Percentiles rank a stretch among this genome's conserved stretches.
Conservation (phyloP, 1,140 invertebrate genomes). For the Micrasema longulum region DNA sequence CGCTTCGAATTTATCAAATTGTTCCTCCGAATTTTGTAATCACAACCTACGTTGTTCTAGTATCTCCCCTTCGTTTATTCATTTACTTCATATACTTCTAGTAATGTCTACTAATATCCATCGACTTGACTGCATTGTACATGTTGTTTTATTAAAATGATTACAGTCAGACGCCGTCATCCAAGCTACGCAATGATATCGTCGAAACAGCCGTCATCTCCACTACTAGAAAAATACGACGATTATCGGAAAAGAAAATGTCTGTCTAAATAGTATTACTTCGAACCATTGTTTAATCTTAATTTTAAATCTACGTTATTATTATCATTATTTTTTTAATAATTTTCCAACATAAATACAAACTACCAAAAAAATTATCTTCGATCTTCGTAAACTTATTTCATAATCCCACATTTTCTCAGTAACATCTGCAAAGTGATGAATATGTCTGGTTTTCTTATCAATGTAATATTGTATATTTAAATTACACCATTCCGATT, state of each 20-base stretch:
- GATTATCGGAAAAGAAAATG: slow-evolving; percentile 16
- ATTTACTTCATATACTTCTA: slow-evolving; percentile 5
- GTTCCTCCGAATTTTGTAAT: slow-evolving; percentile 11
- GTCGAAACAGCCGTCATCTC: slow-evolving; percentile 45
- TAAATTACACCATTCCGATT: too few relatives aligned
- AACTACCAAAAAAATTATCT: slow-evolving; percentile 49
- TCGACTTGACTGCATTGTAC: slow-evolving; percentile 40
- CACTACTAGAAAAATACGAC: slow-evolving; percentile 44
- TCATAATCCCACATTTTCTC: slow-evolving; percentile 19
- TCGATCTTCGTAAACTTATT: slow-evolving; percentile 48
- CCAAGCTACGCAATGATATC: slow-evolving; percentile 49
- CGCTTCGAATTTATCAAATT: slow-evolving; percentile 24
- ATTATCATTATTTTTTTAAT: slow-evolving; percentile 46
- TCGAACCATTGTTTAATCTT: slow-evolving; percentile 43
- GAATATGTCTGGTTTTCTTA: too few relatives aligned
- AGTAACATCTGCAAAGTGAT: too few relatives aligned
- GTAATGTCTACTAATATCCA: slow-evolving; percentile 8
- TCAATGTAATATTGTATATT: too few relatives aligned
- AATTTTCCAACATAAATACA: slow-evolving; percentile 50
- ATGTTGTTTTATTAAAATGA: slow-evolving; percentile 53
- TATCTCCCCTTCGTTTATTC: slow-evolving; percentile 22
- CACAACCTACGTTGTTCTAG: slow-evolving; percentile 7
- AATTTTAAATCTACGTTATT: slow-evolving; percentile 47
- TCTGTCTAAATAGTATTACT: slow-evolving; percentile 29
- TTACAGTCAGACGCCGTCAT: slow-evolving; percentile 52